Evolutionary conservation across 2,113 vertebrate genomes (phyloP), one percentile per base, ranked within the genome.

Genomic region (Gavialis gangeticus): DNA sequence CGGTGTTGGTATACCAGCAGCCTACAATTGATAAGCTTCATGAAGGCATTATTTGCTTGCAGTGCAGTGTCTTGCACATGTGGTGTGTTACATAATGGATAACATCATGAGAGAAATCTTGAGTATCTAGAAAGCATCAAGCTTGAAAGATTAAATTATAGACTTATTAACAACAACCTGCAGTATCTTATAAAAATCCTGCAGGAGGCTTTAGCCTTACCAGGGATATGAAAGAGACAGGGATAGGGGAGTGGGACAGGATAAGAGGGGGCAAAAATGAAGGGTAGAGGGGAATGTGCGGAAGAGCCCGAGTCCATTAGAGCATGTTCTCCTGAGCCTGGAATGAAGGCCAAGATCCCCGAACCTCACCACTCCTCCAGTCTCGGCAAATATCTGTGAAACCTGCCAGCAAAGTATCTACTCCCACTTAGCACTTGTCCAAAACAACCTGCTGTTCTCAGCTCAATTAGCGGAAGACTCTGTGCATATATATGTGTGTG

Each of bases 161-260:
- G 66, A 54, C 28, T 84, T 93, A 67, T 82, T 64, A 93, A 85
- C 59, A 88, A 85, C 28, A 58, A 78, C 62, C 78, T 91, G 58
- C 37, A 60, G 88, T 81, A 94, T 7, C 28, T 88, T 77, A 18
- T 90, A 91, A 96, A 94, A 88, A 88, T 83, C 60, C 59, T 76
- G 14, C 25, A 17, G 75, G 83, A 94, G 22, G 71, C 2, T 76
- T 83, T 88, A 84, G 89, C 46, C 57, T 59, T 80, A n/a, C 27
- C 79, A 79, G 24, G 66, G 93, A 73, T 73, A 30, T 94, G 82
- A 91, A 83, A 75, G 80, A 84, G 11, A n/a, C 11, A 21, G 67
- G 18, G 22, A 5, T 21, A 12, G 19, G 10, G 30, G 30, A 19
- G 66, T 18, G 11, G 30, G 67, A 34, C 30, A 71, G 67, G 67